A percentile compares a stretch with the other conserved stretches of the same genome.
phyloP scores from a whole-genome alignment of 2,113 vertebrate genomes.

The Peromyscus californicus region DNA sequence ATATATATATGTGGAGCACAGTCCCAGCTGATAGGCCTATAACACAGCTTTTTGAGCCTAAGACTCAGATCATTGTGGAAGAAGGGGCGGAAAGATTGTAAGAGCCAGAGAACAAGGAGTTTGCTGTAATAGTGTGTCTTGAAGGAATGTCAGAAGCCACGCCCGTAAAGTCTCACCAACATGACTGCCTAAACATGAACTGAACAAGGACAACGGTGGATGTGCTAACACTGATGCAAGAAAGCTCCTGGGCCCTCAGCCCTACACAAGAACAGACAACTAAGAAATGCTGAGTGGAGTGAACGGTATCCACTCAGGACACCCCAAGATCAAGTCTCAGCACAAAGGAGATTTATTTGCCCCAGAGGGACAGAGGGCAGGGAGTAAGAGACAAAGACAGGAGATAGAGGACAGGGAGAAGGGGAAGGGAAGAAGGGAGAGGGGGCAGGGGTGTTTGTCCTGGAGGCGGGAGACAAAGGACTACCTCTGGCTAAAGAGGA shows the following conservation, averaged over 20 bases:
- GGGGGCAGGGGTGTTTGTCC: not conserved
- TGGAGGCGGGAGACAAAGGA: not conserved
- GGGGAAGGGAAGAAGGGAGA: not conserved
- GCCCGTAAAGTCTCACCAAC: not conserved
- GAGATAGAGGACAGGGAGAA: no score
- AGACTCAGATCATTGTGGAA: not conserved
- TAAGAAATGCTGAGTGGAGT: not conserved
- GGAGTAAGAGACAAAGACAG: not conserved
- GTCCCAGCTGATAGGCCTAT: not conserved
- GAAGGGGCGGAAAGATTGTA: not conserved
- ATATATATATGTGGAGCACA: no score
- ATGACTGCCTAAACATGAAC: not conserved
- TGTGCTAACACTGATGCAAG: not conserved
- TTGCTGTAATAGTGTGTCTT: not conserved
- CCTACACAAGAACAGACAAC: not conserved
- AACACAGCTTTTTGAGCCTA: not conserved
- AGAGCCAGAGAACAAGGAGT: not conserved
- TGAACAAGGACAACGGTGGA: not conserved
- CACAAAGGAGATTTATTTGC: not conserved
- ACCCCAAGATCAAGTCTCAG: not conserved
- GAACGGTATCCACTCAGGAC: not conserved
- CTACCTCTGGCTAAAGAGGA: not conserved
- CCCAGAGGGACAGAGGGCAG: not conserved
- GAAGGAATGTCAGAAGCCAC: not conserved
- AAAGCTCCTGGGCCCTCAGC: not conserved